Conservation (phyloP, 2,888 invertebrate genomes). For the Itoplectis maculator region DNA sequence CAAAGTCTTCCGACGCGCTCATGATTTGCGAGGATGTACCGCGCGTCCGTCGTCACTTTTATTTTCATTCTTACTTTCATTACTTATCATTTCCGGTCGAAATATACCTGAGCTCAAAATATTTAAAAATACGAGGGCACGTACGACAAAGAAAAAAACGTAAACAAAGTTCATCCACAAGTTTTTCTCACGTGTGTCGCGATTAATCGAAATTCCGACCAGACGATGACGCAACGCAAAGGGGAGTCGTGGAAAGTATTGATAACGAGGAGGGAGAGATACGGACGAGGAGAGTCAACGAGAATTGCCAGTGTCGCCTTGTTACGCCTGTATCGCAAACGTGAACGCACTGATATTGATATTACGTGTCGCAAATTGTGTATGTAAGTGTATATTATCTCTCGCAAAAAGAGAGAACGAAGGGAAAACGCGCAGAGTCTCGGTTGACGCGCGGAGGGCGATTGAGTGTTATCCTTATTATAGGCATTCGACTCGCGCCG, state of each 20-base stretch:
- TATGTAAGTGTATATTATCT: slow-evolving; percentile 76
- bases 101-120: not conserved
- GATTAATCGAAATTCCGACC: slow-evolving; percentile 42
- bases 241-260: not conserved
- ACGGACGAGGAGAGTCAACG: slow-evolving; percentile 39
- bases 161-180: no score
- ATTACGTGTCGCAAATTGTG: slow-evolving; percentile 73
- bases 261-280: slow-evolving; percentile 29
- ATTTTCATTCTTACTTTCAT: not conserved
- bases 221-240: slow-evolving; percentile 19
- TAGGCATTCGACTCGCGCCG: no score
- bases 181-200: not conserved
- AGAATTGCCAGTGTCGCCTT: slow-evolving; percentile 74
- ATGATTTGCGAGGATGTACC: no score
- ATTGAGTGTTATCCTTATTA: no score
- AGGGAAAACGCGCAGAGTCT: slow-evolving; percentile 6
- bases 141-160: no score
- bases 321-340: slow-evolving; percentile 73
- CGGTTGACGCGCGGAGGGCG: not conserved
- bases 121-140: no score
- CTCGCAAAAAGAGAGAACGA: slow-evolving; percentile 42
- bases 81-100: not conserved
- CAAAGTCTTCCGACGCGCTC: slow-evolving; percentile 57
- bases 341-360: slow-evolving; percentile 74
- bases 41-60: no score